Base-by-base conservation (phyloP, 2,888 invertebrate species). In the Xestia rhomboidea region DNA sequence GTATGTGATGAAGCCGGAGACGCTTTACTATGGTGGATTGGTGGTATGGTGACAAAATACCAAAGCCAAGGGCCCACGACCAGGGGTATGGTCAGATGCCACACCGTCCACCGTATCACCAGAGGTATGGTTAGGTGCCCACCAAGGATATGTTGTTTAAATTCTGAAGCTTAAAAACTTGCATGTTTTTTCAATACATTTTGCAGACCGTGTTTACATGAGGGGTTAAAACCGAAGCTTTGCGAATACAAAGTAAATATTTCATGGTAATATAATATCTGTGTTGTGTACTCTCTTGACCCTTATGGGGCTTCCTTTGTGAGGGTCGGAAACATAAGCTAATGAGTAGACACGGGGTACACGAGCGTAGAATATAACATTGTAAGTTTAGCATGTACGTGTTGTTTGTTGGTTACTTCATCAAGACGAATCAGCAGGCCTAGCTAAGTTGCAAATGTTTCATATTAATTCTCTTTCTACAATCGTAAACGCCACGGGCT, bases 121-220 rank as follows among this genome's bases (percentile, higher is more conserved):
- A 54, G 5, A 5, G 15, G 5, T 27, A 27, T 15, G 27, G 27
- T 10, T 24, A 15, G 44, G 44, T 44, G 44, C 44, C 44, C 13
- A 13, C 13, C 44, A 3, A n/a, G n/a, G n/a, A n/a, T 13, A 44
- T 49, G 74, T 49, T 80, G 67, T 73, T 77, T 75, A 76, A 83
- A 83, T 72, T 64, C 69, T 46, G 41, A 64, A 82, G 54, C 67
- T 68, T 63, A 75, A 81, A 71, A 83, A 73, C 30, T 77, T 77
- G 79, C 68, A 84, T 71, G 66, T 75, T 76, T 84, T 82, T 83
- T 72, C 79, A 71, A 87, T 87, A 75, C 68, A 79, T 67, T 75
- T 84, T 70, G 49, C 63, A 70, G 1, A 46, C 5, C 24, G 13
- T 64, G 66, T 68, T 68, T 68, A 64, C 60, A 49, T 66, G 51